phyloP scores from a whole-genome alignment of 2,797 vertebrate species.

The Chromis chromis region DNA sequence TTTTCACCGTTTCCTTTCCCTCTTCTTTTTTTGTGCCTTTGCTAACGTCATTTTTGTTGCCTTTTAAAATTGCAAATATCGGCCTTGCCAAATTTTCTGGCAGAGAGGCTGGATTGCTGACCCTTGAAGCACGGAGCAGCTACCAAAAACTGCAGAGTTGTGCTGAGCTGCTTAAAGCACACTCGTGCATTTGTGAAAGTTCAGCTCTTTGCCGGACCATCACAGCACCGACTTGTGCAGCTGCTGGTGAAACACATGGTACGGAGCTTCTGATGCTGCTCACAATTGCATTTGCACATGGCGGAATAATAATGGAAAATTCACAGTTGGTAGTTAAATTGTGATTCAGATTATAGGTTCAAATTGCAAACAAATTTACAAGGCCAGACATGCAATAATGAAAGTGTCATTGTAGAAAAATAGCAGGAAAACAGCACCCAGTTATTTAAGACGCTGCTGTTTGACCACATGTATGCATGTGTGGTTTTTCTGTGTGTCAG shows the following conservation, averaged over 20 bases:
- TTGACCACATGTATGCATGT: background rate
- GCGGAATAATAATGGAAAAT: conserved; percentile 20
- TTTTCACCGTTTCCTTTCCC: conserved; percentile 23
- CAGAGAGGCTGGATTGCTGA: conserved; percentile 35
- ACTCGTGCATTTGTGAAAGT: conserved; percentile 60
- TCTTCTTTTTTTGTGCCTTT: conserved; percentile 1
- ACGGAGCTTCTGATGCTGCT: conserved; percentile 33
- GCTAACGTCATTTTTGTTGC: conserved; percentile 14
- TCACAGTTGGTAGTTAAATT: conserved; percentile 1
- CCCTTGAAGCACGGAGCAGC: conserved; percentile 51
- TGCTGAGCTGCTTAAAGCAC: conserved; percentile 59
- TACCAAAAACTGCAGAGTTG: conserved; percentile 48
- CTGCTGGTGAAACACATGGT: conserved; percentile 61
- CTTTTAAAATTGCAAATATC: conserved; percentile 38
- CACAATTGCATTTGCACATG: conserved; percentile 15
- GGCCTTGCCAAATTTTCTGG: conserved; percentile 28
- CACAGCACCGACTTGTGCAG: conserved; percentile 46
- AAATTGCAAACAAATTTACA: background rate
- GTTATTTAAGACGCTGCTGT: conserved; percentile 2
- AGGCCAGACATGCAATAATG: conserved; percentile 5
- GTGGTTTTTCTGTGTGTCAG: background rate
- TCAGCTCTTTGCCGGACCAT: conserved; percentile 59
- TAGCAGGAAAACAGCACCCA: background rate
- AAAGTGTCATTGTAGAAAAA: conserved; percentile 1
- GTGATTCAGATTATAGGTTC: background rate